phyloP scores from a whole-genome alignment of 2,888 invertebrate genomes.

The Pseudococcus longispinus region DNA sequence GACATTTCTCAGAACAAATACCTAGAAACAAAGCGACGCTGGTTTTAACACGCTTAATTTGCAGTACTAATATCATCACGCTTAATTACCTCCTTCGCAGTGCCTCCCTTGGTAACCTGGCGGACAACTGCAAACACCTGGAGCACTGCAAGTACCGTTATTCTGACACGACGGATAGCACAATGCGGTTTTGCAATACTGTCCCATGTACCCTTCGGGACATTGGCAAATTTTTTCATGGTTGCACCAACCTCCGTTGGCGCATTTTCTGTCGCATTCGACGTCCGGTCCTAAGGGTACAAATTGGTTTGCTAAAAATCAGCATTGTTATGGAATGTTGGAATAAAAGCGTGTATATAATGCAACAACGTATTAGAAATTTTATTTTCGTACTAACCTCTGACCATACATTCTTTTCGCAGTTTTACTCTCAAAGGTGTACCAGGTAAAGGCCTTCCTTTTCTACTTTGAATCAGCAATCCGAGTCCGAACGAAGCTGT shows the following conservation, averaged over 20 bases:
- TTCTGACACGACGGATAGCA: conserved; percentile 94
- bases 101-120: conserved; percentile 89
- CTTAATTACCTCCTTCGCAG: conserved; percentile 81
- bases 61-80: neutral
- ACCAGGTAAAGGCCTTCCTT: conserved; percentile 81
- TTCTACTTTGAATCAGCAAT: conserved; percentile 80
- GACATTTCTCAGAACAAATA: conserved; percentile 88
- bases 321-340: conserved; percentile 27
- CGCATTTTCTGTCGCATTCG: conserved; percentile 86
- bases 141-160: conserved; percentile 89
- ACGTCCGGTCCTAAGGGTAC: conserved; percentile 77
- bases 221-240: conserved; percentile 85
- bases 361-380: conserved; percentile 70
- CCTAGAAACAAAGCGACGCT: conserved; percentile 68
- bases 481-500: conserved; percentile 88
- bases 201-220: conserved; percentile 89
- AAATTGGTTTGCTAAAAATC: conserved; percentile 33
- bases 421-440: conserved; percentile 86
- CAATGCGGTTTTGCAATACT: conserved; percentile 85
- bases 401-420: conserved; percentile 85
- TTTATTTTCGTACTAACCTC: conserved; percentile 18
- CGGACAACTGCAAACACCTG: conserved; percentile 86
- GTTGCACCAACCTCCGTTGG: conserved; percentile 85
- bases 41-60: neutral
- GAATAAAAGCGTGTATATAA: neutral